Conservation (phyloP, 2,113 vertebrate genomes). For the Ictalurus punctatus region DNA sequence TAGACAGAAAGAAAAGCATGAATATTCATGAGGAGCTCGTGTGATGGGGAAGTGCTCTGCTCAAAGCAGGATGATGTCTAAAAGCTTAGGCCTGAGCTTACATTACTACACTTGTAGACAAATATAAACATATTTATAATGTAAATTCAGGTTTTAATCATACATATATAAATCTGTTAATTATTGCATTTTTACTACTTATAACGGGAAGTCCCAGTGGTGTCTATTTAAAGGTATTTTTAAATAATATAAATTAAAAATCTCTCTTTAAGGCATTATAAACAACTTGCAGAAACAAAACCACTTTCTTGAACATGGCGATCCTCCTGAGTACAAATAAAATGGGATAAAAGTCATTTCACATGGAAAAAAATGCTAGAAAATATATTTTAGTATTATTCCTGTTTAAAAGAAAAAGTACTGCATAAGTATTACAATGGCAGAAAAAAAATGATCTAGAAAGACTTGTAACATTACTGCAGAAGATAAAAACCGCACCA, state of each 20-base stretch:
- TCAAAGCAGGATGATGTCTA: not conserved
- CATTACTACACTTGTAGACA: not conserved
- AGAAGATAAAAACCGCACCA: no score
- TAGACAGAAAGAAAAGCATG: slow-evolving; percentile 23
- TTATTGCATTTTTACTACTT: not conserved
- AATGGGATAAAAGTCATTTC: no score
- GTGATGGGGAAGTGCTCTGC: slow-evolving; percentile 25
- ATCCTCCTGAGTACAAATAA: not conserved
- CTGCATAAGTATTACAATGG: not conserved
- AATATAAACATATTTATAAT: not conserved
- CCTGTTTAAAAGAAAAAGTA: not conserved
- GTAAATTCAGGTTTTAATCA: not conserved
- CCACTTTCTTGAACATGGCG: not conserved
- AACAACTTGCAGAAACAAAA: not conserved
- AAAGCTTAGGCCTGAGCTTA: not conserved
- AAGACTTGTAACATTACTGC: not conserved
- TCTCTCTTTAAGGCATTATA: no score
- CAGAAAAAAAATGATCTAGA: not conserved
- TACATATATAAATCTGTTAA: not conserved
- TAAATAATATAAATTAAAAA: no score
- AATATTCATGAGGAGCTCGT: slow-evolving; percentile 42
- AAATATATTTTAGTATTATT: not conserved
- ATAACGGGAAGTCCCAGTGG: not conserved
- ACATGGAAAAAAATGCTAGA: not conserved
- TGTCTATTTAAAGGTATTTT: not conserved